Evolutionary conservation across 1,140 invertebrate genomes (phyloP).

Genomic region (Heliconius hermathena): DNA sequence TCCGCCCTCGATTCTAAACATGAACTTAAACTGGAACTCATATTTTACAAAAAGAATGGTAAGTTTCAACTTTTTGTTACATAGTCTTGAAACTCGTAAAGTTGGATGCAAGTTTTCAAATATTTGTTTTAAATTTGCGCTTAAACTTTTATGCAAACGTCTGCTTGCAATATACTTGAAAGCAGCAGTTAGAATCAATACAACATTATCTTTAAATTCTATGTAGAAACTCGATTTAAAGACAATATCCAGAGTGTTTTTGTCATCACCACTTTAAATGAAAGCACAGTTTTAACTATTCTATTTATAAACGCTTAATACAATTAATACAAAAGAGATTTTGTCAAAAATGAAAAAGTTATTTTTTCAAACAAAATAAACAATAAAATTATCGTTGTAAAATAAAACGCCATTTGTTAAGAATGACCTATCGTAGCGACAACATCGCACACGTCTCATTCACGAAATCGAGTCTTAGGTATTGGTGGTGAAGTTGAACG

Average conservation of each 20-base stretch:
- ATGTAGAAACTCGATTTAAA: not conserved
- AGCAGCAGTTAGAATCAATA: not conserved
- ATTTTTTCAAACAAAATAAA: too few species aligned
- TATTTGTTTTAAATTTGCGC: conserved; percentile 4
- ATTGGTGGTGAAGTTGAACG: too few species aligned
- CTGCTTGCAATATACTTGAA: not conserved
- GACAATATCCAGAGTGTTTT: not conserved
- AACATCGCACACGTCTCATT: too few species aligned
- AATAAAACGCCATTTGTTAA: too few species aligned
- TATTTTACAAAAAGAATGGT: conserved; percentile 98
- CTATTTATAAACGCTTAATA: too few species aligned
- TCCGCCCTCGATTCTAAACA: conserved; percentile 93
- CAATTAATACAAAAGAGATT: too few species aligned
- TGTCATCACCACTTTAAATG: too few species aligned
- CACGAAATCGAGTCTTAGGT: too few species aligned
- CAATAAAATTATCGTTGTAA: too few species aligned
- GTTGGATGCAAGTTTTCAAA: not conserved
- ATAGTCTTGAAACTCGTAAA: not conserved
- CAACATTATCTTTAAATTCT: not conserved
- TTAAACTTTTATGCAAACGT: conserved; percentile 16
- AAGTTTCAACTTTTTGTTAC: conserved; percentile 51
- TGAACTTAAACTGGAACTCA: conserved; percentile 96
- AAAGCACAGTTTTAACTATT: too few species aligned
- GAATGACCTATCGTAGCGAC: too few species aligned
- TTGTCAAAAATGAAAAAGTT: too few species aligned